These are phyloP conservation scores for Schmidtea mediterranea DNA, from an alignment of 1,140 invertebrate genomes.

Conservation along the genomic window DNA sequence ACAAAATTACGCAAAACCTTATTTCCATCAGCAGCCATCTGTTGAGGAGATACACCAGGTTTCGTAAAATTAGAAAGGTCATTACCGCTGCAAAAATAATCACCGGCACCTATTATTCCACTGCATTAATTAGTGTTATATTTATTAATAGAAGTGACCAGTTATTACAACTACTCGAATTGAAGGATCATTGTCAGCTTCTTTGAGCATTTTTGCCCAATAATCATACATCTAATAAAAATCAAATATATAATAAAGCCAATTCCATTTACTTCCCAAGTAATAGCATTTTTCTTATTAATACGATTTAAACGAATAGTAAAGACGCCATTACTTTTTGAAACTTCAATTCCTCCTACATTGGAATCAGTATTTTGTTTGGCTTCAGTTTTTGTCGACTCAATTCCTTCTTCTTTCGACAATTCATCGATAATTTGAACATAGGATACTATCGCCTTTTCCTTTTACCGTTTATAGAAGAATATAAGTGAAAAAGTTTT, in stretches of 20 bases:
- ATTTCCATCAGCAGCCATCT: slow-evolving; percentile 1
- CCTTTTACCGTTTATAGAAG: not conserved
- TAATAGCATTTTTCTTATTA: slow-evolving; percentile 48
- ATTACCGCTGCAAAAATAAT: slow-evolving; percentile 60
- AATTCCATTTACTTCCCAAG: slow-evolving; percentile 21
- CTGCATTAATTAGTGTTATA: slow-evolving; percentile 7
- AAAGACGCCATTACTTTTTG: slow-evolving; percentile 29
- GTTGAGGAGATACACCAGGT: slow-evolving; percentile 10
- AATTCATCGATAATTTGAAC: not conserved
- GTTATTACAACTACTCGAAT: slow-evolving; percentile 41
- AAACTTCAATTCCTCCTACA: slow-evolving; percentile 8
- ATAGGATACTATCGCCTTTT: not conserved
- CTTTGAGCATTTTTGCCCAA: slow-evolving; percentile 36
- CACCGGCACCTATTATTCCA: slow-evolving; percentile 32
- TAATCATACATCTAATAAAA: slow-evolving; percentile 37
- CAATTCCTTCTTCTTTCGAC: not conserved
- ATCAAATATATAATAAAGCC: slow-evolving; percentile 4
- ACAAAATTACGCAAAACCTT: slow-evolving; percentile 36
- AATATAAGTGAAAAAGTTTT: too few relatives aligned
- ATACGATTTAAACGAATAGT: slow-evolving; percentile 37
- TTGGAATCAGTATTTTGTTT: not conserved
- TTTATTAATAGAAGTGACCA: slow-evolving; percentile 22
- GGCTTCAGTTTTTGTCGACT: not conserved
- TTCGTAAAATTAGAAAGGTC: slow-evolving; percentile 38
- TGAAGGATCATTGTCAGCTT: slow-evolving; percentile 37